Conservation (phyloP, 2,797 vertebrate species). For the Rachycentron canadum region DNA sequence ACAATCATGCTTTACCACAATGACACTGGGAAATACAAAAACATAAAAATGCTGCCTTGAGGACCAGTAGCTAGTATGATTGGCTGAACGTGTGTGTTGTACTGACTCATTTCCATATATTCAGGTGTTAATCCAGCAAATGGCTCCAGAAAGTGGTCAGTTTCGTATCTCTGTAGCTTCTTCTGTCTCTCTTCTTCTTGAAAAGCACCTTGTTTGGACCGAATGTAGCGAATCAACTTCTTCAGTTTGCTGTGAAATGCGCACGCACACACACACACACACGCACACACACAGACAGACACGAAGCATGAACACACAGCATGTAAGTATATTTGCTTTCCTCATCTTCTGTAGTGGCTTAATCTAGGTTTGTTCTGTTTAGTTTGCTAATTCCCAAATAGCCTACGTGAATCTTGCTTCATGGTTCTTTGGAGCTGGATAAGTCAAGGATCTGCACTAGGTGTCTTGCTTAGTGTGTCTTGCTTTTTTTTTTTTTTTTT, state of each 20-base stretch:
- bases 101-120: conserved; percentile 99
- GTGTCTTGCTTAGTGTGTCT: too few relatives aligned
- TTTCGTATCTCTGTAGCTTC: conserved; percentile 91
- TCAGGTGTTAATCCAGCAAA: conserved; percentile 96
- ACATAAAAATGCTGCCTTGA: background rate
- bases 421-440: background rate
- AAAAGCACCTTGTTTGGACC: conserved; percentile 87
- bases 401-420: too few relatives aligned
- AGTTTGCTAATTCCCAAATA: too few relatives aligned
- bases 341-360: background rate
- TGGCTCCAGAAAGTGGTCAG: conserved; percentile 94
- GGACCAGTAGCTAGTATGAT: background rate
- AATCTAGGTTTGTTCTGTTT: background rate
- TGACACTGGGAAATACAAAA: background rate
- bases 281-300: background rate
- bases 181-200: conserved; percentile 91
- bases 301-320: conserved; percentile 5
- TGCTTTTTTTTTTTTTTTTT: too few relatives aligned
- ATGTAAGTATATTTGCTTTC: too few relatives aligned
- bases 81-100: background rate
- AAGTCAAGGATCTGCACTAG: too few relatives aligned
- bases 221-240: conserved; percentile 94
- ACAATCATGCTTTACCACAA: too few relatives aligned
- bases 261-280: conserved; percentile 11
- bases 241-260: conserved; percentile 92